Evolutionary conservation across 2,888 invertebrate species (phyloP).

Genomic region (Ctenicera cuprea): DNA sequence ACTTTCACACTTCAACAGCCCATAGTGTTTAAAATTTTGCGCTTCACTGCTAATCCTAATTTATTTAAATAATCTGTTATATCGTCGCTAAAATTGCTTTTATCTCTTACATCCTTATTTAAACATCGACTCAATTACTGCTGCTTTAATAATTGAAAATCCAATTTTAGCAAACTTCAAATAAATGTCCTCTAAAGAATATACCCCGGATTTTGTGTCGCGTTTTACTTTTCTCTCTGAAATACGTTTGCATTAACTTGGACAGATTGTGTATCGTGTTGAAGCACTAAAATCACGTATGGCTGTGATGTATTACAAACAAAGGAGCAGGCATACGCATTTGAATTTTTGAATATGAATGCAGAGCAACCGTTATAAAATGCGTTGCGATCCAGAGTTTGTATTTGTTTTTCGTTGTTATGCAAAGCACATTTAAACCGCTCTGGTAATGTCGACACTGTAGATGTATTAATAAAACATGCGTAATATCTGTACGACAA

Average conservation of each 20-base stretch:
- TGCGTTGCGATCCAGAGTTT: conserved; percentile 16
- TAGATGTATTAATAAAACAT: conserved; percentile 9
- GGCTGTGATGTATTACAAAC: neutral
- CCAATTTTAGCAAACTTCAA: conserved; percentile 1
- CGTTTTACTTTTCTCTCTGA: conserved; percentile 1
- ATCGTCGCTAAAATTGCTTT: neutral
- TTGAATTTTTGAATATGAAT: conserved; percentile 23
- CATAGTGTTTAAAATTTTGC: too few relatives aligned
- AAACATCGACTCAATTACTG: conserved; percentile 1
- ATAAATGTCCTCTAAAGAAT: conserved; percentile 10
- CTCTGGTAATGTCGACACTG: conserved; percentile 11
- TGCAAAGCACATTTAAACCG: conserved; percentile 15
- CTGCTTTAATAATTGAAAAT: conserved; percentile 15
- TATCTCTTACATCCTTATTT: neutral
- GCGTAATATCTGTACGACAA: conserved; percentile 5
- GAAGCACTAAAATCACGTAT: conserved; percentile 13
- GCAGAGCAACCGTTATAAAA: conserved; percentile 22
- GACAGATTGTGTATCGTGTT: conserved; percentile 6
- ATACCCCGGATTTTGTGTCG: neutral
- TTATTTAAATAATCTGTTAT: too few relatives aligned
- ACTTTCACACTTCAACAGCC: too few relatives aligned
- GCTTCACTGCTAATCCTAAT: too few relatives aligned
- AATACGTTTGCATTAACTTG: conserved; percentile 18
- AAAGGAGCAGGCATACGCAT: neutral
- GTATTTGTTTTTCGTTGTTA: conserved; percentile 10